Conservation (phyloP, 1,140 invertebrate genomes). For the Chrysomallon squamiferum region DNA sequence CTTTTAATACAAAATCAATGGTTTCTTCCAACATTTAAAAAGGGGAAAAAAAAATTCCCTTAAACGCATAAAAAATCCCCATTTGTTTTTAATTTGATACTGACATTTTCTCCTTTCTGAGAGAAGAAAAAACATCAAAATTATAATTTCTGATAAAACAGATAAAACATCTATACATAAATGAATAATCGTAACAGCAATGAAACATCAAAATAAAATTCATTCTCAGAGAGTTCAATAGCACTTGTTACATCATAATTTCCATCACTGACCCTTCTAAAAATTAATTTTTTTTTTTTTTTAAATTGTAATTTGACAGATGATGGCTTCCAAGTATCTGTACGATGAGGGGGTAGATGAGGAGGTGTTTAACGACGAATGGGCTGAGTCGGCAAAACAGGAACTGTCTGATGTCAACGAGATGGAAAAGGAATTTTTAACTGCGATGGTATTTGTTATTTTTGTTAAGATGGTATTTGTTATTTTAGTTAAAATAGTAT, state of each 20-base stretch:
- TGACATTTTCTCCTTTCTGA: too few species aligned
- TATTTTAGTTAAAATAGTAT: background rate
- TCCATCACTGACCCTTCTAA: background rate
- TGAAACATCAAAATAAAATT: too few species aligned
- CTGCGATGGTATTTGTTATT: constrained; percentile 80
- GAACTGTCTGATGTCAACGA: constrained; percentile 78
- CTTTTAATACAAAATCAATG: too few species aligned
- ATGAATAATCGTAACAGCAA: too few species aligned
- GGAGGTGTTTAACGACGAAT: constrained; percentile 85
- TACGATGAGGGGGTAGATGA: constrained; percentile 90
- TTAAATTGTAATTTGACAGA: constrained; percentile 67
- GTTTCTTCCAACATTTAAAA: too few species aligned
- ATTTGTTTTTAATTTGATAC: too few species aligned
- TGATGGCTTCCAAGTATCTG: constrained; percentile 94
- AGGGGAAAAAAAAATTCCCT: too few species aligned
- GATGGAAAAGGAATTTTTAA: constrained; percentile 86
- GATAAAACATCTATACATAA: too few species aligned
- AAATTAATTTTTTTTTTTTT: background rate
- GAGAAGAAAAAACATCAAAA: too few species aligned
- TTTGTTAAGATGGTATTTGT: constrained; percentile 2
- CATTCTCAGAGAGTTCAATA: background rate
- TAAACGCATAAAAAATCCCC: too few species aligned
- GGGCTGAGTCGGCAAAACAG: constrained; percentile 82
- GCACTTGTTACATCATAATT: too few species aligned
- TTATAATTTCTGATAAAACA: too few species aligned